These are phyloP conservation scores for Gymnogyps californianus DNA, from an alignment of 2,113 vertebrate genomes.

Conservation along the genomic window DNA sequence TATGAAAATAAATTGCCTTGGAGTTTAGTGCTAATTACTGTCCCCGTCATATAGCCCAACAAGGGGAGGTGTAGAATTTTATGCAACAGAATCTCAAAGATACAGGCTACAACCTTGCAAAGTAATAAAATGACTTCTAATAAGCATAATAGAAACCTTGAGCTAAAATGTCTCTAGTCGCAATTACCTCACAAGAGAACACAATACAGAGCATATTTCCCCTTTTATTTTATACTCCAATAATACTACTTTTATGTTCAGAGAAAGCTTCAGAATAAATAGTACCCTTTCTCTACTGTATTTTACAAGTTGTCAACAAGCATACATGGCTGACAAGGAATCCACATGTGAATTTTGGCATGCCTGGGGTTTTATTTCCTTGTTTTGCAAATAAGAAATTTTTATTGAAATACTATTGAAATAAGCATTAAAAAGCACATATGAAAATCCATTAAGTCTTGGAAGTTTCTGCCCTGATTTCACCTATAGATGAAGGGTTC, in stretches of 20 bases:
- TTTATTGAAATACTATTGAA: not conserved
- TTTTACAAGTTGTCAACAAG: not conserved
- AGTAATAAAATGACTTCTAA: slow-evolving; percentile 1
- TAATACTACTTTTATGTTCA: not conserved
- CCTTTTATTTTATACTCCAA: not conserved
- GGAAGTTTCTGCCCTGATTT: not conserved
- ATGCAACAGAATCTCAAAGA: not conserved
- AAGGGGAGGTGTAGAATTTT: not conserved
- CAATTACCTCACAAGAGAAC: not conserved
- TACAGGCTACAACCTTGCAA: not conserved
- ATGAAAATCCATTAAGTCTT: not conserved
- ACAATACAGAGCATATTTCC: not conserved
- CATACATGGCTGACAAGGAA: not conserved
- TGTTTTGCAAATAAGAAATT: not conserved
- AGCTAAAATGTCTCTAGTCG: not conserved
- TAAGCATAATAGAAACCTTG: not conserved
- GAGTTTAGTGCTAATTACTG: slow-evolving; percentile 41
- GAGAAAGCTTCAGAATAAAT: not conserved
- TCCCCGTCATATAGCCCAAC: not conserved
- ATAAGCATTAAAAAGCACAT: not conserved
- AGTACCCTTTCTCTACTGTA: not conserved
- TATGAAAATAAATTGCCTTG: slow-evolving; percentile 42
- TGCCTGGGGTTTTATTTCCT: not conserved
- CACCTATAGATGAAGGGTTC: not conserved
- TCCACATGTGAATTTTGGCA: not conserved